Evolutionary conservation across 2,888 invertebrate species (phyloP).

Genomic region (Saturnia japonica): DNA sequence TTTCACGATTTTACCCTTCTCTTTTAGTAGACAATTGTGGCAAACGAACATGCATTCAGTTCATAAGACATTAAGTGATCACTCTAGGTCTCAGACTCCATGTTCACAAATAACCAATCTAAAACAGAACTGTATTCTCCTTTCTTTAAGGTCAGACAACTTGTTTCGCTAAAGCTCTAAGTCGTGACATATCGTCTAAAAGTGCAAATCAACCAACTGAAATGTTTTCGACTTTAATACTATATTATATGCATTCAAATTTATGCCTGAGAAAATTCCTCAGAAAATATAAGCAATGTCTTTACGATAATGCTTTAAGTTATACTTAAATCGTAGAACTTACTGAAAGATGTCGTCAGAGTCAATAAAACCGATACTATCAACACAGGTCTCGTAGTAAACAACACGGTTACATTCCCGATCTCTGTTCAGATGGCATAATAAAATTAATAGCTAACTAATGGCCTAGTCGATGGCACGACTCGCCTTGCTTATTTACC

Average conservation of each 20-base stretch:
- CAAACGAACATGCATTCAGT: too few species aligned
- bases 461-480: conserved; percentile 31
- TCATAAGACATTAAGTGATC: neutral
- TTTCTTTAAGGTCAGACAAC: too few species aligned
- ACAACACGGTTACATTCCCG: conserved; percentile 36
- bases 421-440: conserved; percentile 45
- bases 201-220: too few species aligned
- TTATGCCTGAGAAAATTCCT: neutral
- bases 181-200: too few species aligned
- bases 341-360: conserved; percentile 30
- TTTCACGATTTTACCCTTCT: too few species aligned
- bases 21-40: too few species aligned
- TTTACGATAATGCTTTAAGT: neutral
- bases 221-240: too few species aligned
- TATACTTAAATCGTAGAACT: conserved; percentile 16
- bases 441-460: conserved; percentile 59
- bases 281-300: neutral
- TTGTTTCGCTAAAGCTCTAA: too few species aligned
- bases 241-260: neutral
- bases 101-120: too few species aligned
- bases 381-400: conserved; percentile 28
- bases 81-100: too few species aligned
- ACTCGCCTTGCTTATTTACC: conserved; percentile 48
- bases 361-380: conserved; percentile 30
- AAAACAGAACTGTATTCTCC: too few species aligned